Evolutionary conservation across 2,113 vertebrate genomes (phyloP).

Genomic region (Otis tarda): DNA sequence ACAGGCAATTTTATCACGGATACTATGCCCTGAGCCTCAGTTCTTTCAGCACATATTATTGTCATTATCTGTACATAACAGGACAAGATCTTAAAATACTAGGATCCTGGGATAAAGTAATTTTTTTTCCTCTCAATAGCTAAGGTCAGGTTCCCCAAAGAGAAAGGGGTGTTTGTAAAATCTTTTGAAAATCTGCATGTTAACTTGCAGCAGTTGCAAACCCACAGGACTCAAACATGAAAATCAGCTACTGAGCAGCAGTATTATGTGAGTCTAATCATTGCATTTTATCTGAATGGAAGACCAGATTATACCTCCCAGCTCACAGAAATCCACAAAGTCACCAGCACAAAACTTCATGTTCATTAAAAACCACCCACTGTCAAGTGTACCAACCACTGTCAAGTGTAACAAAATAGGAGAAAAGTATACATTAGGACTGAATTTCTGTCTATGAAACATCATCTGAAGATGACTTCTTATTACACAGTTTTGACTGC

Average conservation of each 20-base stretch:
- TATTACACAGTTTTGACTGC: background rate
- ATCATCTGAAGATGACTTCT: background rate
- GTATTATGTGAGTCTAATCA: background rate
- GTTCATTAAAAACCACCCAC: background rate
- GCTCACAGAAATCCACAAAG: background rate
- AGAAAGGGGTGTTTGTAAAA: background rate
- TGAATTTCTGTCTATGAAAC: background rate
- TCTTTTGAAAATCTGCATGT: background rate
- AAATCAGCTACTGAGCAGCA: background rate
- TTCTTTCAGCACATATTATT: background rate
- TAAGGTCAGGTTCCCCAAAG: background rate
- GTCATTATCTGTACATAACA: background rate
- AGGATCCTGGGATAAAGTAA: background rate
- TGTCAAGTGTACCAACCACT: background rate
- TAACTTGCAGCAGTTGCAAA: background rate
- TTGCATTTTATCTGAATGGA: background rate
- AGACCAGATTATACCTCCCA: background rate
- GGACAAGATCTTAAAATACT: background rate
- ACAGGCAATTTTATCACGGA: background rate
- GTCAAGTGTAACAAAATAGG: background rate
- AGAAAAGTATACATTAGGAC: background rate
- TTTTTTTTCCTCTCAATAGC: background rate
- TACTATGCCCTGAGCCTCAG: background rate
- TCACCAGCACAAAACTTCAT: background rate
- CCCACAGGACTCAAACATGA: background rate